Evolutionary conservation across 2,113 vertebrate genomes (phyloP).

Genomic region (Bubalus kerabau): DNA sequence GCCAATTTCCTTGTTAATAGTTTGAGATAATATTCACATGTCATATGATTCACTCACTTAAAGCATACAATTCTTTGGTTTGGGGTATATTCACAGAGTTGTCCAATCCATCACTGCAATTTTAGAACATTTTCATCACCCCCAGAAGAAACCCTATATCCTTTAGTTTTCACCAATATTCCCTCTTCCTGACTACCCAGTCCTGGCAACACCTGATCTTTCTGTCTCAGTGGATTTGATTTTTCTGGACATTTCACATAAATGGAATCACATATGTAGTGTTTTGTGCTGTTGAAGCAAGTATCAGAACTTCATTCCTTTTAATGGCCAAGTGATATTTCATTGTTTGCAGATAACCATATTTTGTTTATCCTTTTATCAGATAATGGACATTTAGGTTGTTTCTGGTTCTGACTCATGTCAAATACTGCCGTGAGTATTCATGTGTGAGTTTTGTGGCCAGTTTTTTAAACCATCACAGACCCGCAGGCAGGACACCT

Average conservation of each 20-base stretch:
- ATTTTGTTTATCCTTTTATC: not conserved
- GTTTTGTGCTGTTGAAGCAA: not conserved
- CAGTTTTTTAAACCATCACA: not conserved
- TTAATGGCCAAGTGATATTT: not conserved
- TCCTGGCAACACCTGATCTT: not conserved
- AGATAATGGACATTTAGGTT: not conserved
- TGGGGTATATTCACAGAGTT: not conserved
- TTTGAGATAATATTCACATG: not conserved
- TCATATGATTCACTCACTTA: not conserved
- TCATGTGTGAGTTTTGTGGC: not conserved
- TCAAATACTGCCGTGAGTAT: not conserved
- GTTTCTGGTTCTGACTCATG: not conserved
- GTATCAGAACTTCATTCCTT: not conserved
- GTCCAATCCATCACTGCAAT: not conserved
- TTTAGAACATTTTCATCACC: not conserved
- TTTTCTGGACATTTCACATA: not conserved
- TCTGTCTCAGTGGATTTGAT: not conserved
- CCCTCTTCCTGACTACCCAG: not conserved
- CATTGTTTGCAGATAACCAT: not conserved
- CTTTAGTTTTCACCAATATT: not conserved
- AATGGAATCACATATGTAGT: not conserved
- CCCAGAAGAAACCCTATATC: not conserved
- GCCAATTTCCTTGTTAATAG: not conserved
- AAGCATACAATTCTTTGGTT: not conserved
- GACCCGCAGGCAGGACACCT: not conserved